Base-by-base conservation (phyloP, 2,888 invertebrate species). In the Plagiodera versicolora region DNA sequence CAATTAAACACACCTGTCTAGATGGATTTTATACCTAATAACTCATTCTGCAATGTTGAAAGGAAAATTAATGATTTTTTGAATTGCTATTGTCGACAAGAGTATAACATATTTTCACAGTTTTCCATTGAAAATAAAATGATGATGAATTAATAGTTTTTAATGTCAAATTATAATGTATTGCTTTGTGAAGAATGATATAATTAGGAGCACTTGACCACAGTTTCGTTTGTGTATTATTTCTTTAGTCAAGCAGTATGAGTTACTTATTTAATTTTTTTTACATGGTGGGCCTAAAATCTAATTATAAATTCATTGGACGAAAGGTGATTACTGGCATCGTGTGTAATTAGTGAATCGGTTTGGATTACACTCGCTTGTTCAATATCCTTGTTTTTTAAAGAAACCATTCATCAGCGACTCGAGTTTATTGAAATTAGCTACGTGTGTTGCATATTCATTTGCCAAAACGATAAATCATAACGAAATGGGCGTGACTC, bases 371-470 rank as follows among this genome's bases (percentile, higher is more conserved):
- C 44, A 59, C 58, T 51, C 55, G 63, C 63, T 66, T 65, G 67
- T 67, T 70, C 69, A 69, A 61, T 69, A 67, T 67, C 67, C 68
- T 70, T 56, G 65, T 68, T 69, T 70, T 70, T 71, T 66, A 66
- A 50, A 65, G 61, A 64, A 68, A 72, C 74, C 75, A 78, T 79
- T 77, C 75, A 77, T 78, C 78, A 77, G 69, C 69, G 69, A 61
- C 66, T 67, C 64, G 55, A 47, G 72, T 74, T 76, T 78, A 78
- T 78, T 78, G 77, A 77, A 78, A 79, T 78, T 77, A 76, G 76
- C 75, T 76, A 72, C 73, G 72, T 70, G 72, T 74, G 74, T 77
- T 78, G 78, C 78, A 78, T 79, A 79, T 79, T 79, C 78, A 78
- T 78, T 76, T 46, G 76, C 73, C 56, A 66, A 68, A 73, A 70